phyloP scores from a whole-genome alignment of 2,888 invertebrate genomes.

The Mactromeris polynyma region DNA sequence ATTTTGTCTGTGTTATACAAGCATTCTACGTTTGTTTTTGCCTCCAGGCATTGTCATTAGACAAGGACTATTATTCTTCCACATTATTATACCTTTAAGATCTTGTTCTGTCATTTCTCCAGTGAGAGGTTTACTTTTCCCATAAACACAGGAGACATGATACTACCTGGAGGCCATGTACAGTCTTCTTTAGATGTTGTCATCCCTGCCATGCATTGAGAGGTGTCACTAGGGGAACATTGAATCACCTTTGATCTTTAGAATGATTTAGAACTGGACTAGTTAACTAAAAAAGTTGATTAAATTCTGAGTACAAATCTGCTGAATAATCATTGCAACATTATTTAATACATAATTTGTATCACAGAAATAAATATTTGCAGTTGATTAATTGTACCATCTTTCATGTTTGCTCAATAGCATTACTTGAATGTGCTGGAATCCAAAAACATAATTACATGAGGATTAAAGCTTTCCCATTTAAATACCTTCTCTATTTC shows the following conservation, averaged over 20 bases:
- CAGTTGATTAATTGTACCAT: too few species aligned
- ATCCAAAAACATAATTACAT: not conserved
- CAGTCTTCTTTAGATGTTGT: conserved; percentile 41
- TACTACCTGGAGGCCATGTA: conserved; percentile 43
- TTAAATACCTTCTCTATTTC: not conserved
- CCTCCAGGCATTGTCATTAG: conserved; percentile 36
- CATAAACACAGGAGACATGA: conserved; percentile 33
- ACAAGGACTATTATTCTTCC: conserved; percentile 39
- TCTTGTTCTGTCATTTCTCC: conserved; percentile 29
- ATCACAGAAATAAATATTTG: too few species aligned
- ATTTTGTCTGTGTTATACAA: conserved; percentile 18
- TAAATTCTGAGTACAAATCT: too few species aligned
- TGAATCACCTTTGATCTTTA: too few species aligned
- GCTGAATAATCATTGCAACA: too few species aligned
- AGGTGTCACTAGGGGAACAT: conserved; percentile 24
- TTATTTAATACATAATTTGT: too few species aligned
- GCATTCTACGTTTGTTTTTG: not conserved
- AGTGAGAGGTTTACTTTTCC: conserved; percentile 32
- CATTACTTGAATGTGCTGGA: not conserved
- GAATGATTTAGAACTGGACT: too few species aligned
- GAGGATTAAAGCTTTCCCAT: not conserved
- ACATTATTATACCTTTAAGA: conserved; percentile 23
- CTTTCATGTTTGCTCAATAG: too few species aligned
- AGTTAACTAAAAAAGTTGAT: too few species aligned
- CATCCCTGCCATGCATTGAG: conserved; percentile 22